These are phyloP conservation scores for Melanotaenia pygmaea DNA, from an alignment of 2,797 vertebrate genomes.

Conservation along the genomic window DNA sequence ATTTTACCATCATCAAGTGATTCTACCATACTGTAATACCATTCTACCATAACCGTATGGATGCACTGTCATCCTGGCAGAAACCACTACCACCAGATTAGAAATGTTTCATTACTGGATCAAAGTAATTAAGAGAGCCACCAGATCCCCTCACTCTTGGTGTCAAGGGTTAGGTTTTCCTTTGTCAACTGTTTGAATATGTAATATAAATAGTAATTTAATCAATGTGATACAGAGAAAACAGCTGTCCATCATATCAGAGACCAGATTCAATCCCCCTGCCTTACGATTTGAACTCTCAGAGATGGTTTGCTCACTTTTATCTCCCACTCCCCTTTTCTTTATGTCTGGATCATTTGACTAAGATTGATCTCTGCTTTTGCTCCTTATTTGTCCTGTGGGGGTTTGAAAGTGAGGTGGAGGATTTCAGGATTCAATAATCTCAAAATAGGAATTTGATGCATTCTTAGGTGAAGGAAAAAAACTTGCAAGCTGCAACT, in stretches of 20 bases:
- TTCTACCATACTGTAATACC: too few relatives aligned
- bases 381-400: too few relatives aligned
- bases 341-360: slow-evolving; percentile 42
- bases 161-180: background rate
- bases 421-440: too few relatives aligned
- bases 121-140: background rate
- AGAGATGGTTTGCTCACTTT: slow-evolving; percentile 30
- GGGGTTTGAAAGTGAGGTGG: too few relatives aligned
- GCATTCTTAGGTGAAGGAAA: too few relatives aligned
- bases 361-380: too few relatives aligned
- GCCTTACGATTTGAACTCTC: slow-evolving; percentile 44
- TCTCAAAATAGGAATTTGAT: too few relatives aligned
- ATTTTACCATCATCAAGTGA: background rate
- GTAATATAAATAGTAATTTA: slow-evolving; percentile 41
- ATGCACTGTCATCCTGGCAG: background rate
- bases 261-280: slow-evolving; percentile 51
- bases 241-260: slow-evolving; percentile 47
- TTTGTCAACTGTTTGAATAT: background rate
- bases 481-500: slow-evolving; percentile 20
- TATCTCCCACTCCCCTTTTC: slow-evolving; percentile 31
- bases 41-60: background rate
- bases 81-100: background rate
- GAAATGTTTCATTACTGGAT: background rate
- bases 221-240: slow-evolving; percentile 34
- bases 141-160: background rate